phyloP scores from a whole-genome alignment of 2,797 vertebrate species.

The Channa striata region DNA sequence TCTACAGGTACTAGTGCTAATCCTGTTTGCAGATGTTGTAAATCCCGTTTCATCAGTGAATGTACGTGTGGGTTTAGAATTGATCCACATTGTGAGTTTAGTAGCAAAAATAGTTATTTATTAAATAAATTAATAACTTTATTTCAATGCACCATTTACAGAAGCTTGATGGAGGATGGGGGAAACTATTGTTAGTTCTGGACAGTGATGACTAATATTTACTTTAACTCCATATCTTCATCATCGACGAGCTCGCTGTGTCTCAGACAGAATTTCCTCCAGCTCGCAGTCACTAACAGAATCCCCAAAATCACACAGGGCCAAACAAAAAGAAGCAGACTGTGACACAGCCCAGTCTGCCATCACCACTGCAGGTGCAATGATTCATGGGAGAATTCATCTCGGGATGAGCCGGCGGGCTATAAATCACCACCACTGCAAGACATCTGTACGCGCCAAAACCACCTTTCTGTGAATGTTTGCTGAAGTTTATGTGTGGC shows the following conservation, averaged over 20 bases:
- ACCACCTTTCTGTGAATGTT: slow-evolving; percentile 42
- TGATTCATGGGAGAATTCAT: slow-evolving; percentile 82
- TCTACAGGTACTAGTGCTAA: too few species aligned
- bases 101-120: too few species aligned
- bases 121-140: too few species aligned
- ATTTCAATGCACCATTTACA: slow-evolving; percentile 4
- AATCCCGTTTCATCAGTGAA: too few species aligned
- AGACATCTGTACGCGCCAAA: slow-evolving; percentile 57
- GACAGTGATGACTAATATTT: not conserved
- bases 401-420: slow-evolving; percentile 64
- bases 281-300: not conserved
- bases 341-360: slow-evolving; percentile 63
- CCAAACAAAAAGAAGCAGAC: slow-evolving; percentile 50
- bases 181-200: not conserved
- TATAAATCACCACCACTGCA: slow-evolving; percentile 77
- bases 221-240: slow-evolving; percentile 6
- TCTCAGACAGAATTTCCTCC: slow-evolving; percentile 15
- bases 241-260: not conserved
- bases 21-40: too few species aligned
- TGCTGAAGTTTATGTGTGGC: slow-evolving; percentile 56
- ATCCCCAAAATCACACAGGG: slow-evolving; percentile 12
- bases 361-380: slow-evolving; percentile 73
- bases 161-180: slow-evolving; percentile 5
- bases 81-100: too few species aligned
- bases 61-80: not conserved